phyloP scores from a whole-genome alignment of 2,888 invertebrate genomes.

The Leucophenga maculata region DNA sequence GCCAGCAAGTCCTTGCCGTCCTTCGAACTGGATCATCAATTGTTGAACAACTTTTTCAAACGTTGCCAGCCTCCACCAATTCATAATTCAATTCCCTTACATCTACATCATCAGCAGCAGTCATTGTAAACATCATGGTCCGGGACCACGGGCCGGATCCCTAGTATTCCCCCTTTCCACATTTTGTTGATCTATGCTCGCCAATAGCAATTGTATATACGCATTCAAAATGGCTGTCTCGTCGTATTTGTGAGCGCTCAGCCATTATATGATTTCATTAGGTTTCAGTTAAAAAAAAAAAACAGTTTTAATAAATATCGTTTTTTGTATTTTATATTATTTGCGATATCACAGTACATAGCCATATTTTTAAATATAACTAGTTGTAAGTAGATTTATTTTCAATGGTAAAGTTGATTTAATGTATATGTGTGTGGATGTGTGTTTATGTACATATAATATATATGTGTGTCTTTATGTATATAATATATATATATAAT shows the following conservation, averaged over 20 bases:
- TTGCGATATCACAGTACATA: constrained; percentile 47
- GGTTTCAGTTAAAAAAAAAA: constrained; percentile 32
- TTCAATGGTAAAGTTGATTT: constrained; percentile 33
- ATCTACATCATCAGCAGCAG: neutral
- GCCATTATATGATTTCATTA: constrained; percentile 14
- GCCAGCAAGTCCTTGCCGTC: constrained; percentile 51
- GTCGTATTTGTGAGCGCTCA: neutral
- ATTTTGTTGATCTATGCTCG: constrained; percentile 31
- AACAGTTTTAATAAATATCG: constrained; percentile 38
- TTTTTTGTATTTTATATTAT: constrained; percentile 39
- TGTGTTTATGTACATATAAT: neutral
- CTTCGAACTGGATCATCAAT: constrained; percentile 60
- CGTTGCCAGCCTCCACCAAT: constrained; percentile 51
- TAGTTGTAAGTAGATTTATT: constrained; percentile 57
- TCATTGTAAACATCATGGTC: neutral
- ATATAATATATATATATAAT: constrained; percentile 4
- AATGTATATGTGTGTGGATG: neutral
- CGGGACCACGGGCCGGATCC: neutral
- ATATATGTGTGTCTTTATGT: neutral
- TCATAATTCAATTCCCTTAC: constrained; percentile 45
- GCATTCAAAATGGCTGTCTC: constrained; percentile 15
- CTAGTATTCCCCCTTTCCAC: constrained; percentile 23
- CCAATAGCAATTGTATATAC: constrained; percentile 47
- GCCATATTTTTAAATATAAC: constrained; percentile 51
- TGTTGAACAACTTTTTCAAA: constrained; percentile 62